Evolutionary conservation across 1,140 invertebrate species (phyloP).

Genomic region (Hyphantria cunea): DNA sequence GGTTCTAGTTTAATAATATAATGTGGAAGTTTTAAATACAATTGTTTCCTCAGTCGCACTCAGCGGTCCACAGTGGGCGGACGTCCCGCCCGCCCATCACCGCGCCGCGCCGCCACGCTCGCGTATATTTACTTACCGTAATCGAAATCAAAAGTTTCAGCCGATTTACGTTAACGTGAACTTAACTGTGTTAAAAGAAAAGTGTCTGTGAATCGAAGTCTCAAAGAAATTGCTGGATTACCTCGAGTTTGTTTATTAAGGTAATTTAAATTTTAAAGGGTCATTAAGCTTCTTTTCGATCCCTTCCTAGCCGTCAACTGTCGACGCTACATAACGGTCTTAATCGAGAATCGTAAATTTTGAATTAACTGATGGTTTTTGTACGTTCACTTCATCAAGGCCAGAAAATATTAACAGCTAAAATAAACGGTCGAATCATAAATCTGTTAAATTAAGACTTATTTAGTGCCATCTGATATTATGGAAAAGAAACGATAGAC

Average conservation of each 20-base stretch:
- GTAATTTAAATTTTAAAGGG: slow-evolving; percentile 32
- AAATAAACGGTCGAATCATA: not conserved
- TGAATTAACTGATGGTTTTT: slow-evolving; percentile 13
- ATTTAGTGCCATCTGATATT: not conserved
- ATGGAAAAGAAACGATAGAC: not conserved
- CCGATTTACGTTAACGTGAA: not conserved
- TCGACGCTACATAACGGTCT: slow-evolving; percentile 13
- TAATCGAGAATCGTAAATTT: slow-evolving; percentile 18
- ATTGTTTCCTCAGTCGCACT: slow-evolving; percentile 28
- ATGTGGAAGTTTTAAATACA: not conserved
- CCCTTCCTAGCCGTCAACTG: slow-evolving; percentile 13
- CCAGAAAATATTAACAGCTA: too few relatives aligned
- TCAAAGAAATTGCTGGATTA: slow-evolving; percentile 11
- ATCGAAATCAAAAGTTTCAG: slow-evolving; percentile 11
- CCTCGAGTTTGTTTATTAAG: slow-evolving; percentile 33
- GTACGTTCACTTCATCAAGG: slow-evolving; percentile 2
- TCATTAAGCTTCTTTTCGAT: slow-evolving; percentile 7
- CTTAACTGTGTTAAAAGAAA: slow-evolving; percentile 10
- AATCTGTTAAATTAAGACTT: not conserved
- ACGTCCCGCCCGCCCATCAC: slow-evolving; percentile 42
- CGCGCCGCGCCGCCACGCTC: not conserved
- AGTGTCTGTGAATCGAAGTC: slow-evolving; percentile 13
- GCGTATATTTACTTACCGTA: not conserved
- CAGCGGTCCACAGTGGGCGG: slow-evolving; percentile 24
- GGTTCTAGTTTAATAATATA: not conserved